Conservation (phyloP, 1,140 invertebrate species). For the Nymphalis io region DNA sequence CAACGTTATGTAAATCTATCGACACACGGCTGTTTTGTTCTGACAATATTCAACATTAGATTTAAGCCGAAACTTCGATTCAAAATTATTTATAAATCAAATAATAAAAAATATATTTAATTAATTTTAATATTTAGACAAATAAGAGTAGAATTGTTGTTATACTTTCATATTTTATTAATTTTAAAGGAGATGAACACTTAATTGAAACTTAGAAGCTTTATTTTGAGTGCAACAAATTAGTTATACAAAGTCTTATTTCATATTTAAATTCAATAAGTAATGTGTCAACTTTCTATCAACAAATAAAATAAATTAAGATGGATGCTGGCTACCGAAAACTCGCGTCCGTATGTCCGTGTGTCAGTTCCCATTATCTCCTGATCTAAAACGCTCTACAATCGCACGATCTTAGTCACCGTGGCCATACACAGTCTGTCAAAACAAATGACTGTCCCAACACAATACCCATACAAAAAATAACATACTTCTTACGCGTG, state of each 20-base stretch:
- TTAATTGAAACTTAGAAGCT: no score
- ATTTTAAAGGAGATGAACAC: not conserved
- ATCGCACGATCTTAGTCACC: constrained; percentile 71
- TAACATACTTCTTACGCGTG: constrained; percentile 36
- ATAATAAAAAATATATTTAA: no score
- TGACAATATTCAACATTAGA: not conserved
- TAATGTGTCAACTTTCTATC: constrained; percentile 22
- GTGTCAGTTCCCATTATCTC: constrained; percentile 55
- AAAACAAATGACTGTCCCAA: constrained; percentile 75
- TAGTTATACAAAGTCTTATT: not conserved
- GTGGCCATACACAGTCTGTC: constrained; percentile 71
- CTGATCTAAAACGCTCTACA: constrained; percentile 71
- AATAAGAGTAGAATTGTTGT: no score
- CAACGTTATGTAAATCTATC: constrained; percentile 51
- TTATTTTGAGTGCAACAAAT: no score
- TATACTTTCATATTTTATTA: no score
- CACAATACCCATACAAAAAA: constrained; percentile 63
- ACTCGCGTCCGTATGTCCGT: constrained; percentile 45
- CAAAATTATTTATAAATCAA: no score
- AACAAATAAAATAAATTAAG: constrained; percentile 23
- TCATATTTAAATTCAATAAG: constrained; percentile 6
- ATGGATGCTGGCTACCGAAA: constrained; percentile 22
- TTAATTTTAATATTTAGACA: no score
- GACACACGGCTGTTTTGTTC: constrained; percentile 43
- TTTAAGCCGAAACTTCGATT: no score